Percentiles rank a stretch among this genome's conserved stretches.
Evolutionary conservation across 1,140 invertebrate species (phyloP).

Genomic region (Lepeophtheirus salmonis): DNA sequence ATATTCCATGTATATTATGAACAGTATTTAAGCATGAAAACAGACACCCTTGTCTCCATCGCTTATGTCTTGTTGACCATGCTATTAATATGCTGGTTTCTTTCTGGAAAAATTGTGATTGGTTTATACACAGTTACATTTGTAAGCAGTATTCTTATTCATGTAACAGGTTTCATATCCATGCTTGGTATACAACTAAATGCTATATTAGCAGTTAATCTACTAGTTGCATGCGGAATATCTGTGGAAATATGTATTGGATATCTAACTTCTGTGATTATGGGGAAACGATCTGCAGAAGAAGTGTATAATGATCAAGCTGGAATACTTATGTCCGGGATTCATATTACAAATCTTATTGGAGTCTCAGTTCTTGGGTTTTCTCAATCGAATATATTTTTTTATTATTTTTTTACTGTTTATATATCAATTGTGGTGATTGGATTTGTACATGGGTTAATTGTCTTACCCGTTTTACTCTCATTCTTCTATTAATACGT

Average conservation of each 20-base stretch:
- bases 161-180: background rate
- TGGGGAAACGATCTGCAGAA: background rate
- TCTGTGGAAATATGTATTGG: background rate
- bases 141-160: background rate
- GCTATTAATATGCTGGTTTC: background rate
- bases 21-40: slow-evolving; percentile 9
- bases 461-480: background rate
- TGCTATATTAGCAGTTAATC: background rate
- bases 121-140: background rate
- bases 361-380: background rate
- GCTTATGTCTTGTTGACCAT: background rate
- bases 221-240: background rate
- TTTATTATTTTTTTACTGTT: slow-evolving; percentile 1
- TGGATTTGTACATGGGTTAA: background rate
- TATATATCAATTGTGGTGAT: background rate
- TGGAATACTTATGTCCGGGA: background rate
- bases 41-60: background rate
- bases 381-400: background rate
- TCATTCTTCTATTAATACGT: background rate
- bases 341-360: background rate
- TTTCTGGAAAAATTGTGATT: background rate
- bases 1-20: slow-evolving; percentile 11
- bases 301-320: background rate
- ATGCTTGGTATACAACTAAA: background rate
- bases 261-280: background rate